phyloP scores from a whole-genome alignment of 2,888 invertebrate species.

The Chelonus formosanus region DNA sequence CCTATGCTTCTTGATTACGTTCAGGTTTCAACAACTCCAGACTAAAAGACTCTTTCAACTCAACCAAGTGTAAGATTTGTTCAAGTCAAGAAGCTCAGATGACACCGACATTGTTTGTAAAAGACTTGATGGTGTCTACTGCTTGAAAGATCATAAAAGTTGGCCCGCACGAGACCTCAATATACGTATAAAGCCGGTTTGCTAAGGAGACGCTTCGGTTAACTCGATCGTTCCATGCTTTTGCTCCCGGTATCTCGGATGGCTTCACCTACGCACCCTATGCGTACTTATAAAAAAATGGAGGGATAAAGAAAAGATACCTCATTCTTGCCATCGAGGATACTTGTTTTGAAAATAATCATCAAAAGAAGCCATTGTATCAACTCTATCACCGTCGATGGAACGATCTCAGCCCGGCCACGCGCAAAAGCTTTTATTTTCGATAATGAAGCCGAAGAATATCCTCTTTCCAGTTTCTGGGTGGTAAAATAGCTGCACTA shows the following conservation, averaged over 20 bases:
- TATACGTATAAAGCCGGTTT: slow-evolving; percentile 36
- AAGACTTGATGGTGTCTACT: slow-evolving; percentile 29
- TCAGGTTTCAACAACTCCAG: neutral
- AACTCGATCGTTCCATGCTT: slow-evolving; percentile 38
- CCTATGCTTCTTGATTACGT: slow-evolving; percentile 34
- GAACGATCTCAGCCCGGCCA: slow-evolving; percentile 24
- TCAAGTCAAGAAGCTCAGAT: neutral
- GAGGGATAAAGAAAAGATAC: slow-evolving; percentile 8
- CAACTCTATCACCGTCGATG: slow-evolving; percentile 5
- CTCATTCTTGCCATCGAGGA: neutral
- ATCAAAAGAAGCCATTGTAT: slow-evolving; percentile 26
- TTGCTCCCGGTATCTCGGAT: slow-evolving; percentile 31
- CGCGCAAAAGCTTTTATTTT: slow-evolving; percentile 44
- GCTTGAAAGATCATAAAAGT: slow-evolving; percentile 38
- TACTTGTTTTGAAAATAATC: slow-evolving; percentile 16
- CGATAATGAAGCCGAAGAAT: slow-evolving; percentile 52
- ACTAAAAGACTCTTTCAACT: neutral
- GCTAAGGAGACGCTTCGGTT: slow-evolving; percentile 34
- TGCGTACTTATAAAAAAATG: neutral
- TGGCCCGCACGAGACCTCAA: slow-evolving; percentile 33
- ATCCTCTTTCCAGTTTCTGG: slow-evolving; percentile 49
- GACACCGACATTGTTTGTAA: slow-evolving; percentile 4
- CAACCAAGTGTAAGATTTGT: slow-evolving; percentile 3
- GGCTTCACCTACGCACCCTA: slow-evolving; percentile 22
- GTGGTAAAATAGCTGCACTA: slow-evolving; percentile 56